phyloP scores from a whole-genome alignment of 2,797 vertebrate species.

The Lerista edwardsae region DNA sequence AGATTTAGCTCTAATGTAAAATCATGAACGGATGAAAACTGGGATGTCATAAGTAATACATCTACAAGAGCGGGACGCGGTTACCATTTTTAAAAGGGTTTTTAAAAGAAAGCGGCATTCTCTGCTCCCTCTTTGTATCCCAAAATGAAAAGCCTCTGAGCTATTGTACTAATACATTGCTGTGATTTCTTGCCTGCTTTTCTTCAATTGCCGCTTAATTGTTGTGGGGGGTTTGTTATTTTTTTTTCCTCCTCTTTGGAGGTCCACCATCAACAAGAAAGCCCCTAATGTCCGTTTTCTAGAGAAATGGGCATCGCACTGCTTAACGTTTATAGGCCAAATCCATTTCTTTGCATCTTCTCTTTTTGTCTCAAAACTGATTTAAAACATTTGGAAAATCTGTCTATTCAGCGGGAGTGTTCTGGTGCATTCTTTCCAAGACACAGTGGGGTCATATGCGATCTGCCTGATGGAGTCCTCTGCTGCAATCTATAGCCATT shows the following conservation, averaged over 20 bases:
- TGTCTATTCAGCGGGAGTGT: constrained; percentile 91
- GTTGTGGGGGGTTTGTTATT: constrained; percentile 76
- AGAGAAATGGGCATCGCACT: constrained; percentile 88
- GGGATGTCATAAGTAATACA: constrained; percentile 99
- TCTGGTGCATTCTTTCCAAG: constrained; percentile 82
- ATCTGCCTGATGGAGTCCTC: constrained; percentile 92
- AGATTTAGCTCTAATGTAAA: constrained; percentile 99
- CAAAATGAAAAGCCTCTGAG: constrained; percentile 94
- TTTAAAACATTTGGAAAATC: constrained; percentile 99
- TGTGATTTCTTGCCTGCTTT: constrained; percentile 83
- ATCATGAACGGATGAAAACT: constrained; percentile 98
- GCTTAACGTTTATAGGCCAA: constrained; percentile 90
- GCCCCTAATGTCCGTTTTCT: constrained; percentile 86
- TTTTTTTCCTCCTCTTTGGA: constrained; percentile 59
- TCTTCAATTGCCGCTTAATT: constrained; percentile 95
- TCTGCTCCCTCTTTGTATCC: constrained; percentile 88
- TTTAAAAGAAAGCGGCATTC: constrained; percentile 88
- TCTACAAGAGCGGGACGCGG: constrained; percentile 88
- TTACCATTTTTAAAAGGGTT: constrained; percentile 91
- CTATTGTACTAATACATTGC: constrained; percentile 86
- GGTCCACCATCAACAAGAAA: constrained; percentile 86
- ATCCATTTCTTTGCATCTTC: constrained; percentile 89
- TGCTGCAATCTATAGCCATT: constrained; percentile 89
- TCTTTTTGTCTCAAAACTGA: constrained; percentile 88
- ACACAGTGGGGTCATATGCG: constrained; percentile 89